Percentiles rank a stretch among this genome's conserved stretches.
Conservation (phyloP, 2,113 vertebrate species). For the Dicerorhinus sumatrensis region DNA sequence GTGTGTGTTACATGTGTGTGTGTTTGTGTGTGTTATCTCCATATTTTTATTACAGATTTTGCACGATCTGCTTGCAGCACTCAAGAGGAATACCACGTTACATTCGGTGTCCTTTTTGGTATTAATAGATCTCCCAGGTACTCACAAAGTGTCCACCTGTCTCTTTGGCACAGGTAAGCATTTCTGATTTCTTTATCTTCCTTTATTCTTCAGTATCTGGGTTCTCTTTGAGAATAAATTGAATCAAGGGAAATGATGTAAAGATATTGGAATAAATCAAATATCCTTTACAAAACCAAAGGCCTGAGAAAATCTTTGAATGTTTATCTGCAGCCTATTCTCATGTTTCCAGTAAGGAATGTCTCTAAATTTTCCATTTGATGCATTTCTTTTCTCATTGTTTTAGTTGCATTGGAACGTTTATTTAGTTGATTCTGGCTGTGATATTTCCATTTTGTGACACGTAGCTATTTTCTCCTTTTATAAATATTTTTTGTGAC, state of each 20-base stretch:
- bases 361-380: not conserved
- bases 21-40: not conserved
- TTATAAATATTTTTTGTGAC: not conserved
- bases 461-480: not conserved
- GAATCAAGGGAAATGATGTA: not conserved
- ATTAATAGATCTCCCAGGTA: constrained; percentile 34
- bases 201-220: constrained; percentile 13
- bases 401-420: not conserved
- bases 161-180: not conserved
- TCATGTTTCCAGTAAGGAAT: not conserved
- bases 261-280: not conserved
- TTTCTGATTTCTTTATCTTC: constrained; percentile 34
- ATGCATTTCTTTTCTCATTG: not conserved
- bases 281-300: not conserved
- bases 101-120: not conserved
- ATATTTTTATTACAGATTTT: constrained; percentile 12
- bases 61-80: accelerated
- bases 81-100: not conserved
- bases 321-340: not conserved
- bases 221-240: constrained; percentile 23
- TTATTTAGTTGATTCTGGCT: not conserved
- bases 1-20: not conserved
- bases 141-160: constrained; percentile 32
- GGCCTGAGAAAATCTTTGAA: not conserved
- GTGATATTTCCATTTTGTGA: not conserved